phyloP scores from a whole-genome alignment of 2,797 vertebrate genomes.

The Chaenodraco wilsoni region DNA sequence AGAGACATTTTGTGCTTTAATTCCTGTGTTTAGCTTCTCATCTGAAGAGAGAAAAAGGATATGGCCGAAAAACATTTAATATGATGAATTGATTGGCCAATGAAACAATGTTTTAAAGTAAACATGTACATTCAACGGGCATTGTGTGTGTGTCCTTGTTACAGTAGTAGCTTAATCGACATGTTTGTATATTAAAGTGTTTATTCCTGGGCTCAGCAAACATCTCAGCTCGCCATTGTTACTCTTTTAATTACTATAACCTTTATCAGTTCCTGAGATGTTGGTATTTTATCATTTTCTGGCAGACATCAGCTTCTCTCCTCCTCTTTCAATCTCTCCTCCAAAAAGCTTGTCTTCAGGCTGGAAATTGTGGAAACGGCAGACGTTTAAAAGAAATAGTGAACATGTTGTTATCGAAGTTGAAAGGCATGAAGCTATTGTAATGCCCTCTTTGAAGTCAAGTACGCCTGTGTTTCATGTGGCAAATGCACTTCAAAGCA shows the following conservation, averaged over 20 bases:
- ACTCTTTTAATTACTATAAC: constrained; percentile 56
- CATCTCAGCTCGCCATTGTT: constrained; percentile 25
- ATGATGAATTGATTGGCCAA: constrained; percentile 22
- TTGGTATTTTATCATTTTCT: constrained; percentile 42
- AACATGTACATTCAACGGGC: constrained; percentile 35
- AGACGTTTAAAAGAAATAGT: constrained; percentile 57
- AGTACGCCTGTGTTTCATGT: constrained; percentile 71
- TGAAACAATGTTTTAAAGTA: constrained; percentile 50
- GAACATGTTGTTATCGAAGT: constrained; percentile 63
- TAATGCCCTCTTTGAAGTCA: constrained; percentile 78
- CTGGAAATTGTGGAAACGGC: constrained; percentile 48
- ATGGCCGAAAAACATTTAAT: neutral
- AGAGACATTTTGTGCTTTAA: constrained; percentile 20
- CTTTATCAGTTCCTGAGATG: constrained; percentile 45
- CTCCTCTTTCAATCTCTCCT: neutral
- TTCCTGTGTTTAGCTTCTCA: constrained; percentile 14
- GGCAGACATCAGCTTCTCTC: constrained; percentile 24
- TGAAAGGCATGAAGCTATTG: constrained; percentile 69
- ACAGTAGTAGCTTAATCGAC: neutral
- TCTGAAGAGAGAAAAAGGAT: neutral
- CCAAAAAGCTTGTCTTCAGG: too few species aligned
- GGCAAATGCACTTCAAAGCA: constrained; percentile 80
- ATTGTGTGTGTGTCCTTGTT: neutral
- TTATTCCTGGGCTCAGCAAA: constrained; percentile 28
- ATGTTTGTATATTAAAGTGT: constrained; percentile 9